Base-by-base conservation (phyloP, 2,888 invertebrate genomes). In the Bombylius major region DNA sequence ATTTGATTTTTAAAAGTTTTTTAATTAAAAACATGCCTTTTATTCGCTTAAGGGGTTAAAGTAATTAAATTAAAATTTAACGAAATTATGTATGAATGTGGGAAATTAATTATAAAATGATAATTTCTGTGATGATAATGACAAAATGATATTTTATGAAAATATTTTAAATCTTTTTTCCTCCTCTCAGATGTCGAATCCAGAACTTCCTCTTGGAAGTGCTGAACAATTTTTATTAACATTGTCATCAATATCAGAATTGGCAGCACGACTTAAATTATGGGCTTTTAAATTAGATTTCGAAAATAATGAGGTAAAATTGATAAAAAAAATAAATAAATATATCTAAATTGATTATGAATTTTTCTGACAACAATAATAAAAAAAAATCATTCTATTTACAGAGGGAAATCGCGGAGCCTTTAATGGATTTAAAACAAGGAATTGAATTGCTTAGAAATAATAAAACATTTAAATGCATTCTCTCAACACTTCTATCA, bases 221-320 rank as follows among this genome's bases (percentile, higher is more conserved):
- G 99, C 99, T 1, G 99, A 99, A 75, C 96, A 99, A 75, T 99
- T 99, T 73, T 83, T 99, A n/a, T 79, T 99, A 48, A 96, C 94
- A 31, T 77, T 99, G 62, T 90, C 95, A 42, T 93, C 96, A 50
- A 95, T 99, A 64, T 93, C 91, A 48, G 97, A 98, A 76, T 79
- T 99, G 59, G 86, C 91, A 51, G 92, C 95, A 49, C 79, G 98
- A 65, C 80, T 98, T 36, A 91, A 90, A 72, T 81, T 99, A 60
- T 99, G 99, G 99, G 89, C 96, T 60, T 99, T 99, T 78, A 97
- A 97, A 73, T 78, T 99, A 63, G 99, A 99, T 77, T 99, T 96
- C 76, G 98, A 98, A 75, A 89, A 89, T 73, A 85, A 91, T 66
- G 98, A 99, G 78, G 92, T 91, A 73, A 67, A 66, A 59, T 49